phyloP scores from a whole-genome alignment of 1,140 invertebrate species.

The Parasteatoda tepidariorum region DNA sequence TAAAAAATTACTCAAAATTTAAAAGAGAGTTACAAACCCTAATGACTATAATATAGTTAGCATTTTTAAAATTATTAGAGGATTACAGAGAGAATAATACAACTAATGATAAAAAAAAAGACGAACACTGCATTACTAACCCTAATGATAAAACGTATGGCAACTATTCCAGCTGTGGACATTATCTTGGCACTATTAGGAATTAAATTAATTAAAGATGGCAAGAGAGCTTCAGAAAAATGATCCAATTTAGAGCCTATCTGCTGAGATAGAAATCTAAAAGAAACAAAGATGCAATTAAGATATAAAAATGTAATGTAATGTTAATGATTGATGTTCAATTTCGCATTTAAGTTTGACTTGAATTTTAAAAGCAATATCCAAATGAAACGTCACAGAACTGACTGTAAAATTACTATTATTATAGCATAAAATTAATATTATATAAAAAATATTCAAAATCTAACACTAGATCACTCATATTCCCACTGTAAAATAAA shows the following conservation, averaged over 20 bases:
- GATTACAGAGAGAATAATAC: background rate
- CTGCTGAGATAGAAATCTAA: constrained; percentile 82
- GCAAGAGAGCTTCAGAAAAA: constrained; percentile 84
- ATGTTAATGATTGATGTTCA: background rate
- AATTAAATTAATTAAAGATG: constrained; percentile 88
- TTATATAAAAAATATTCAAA: background rate
- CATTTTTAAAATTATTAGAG: background rate
- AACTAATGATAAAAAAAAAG: background rate
- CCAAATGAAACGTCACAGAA: background rate
- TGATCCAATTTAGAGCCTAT: constrained; percentile 85
- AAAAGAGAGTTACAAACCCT: constrained; percentile 3
- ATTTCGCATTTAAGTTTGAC: constrained; percentile 38
- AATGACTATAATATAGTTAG: too few species aligned
- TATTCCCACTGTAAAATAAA: too few species aligned
- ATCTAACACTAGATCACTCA: too few species aligned
- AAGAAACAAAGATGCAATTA: constrained; percentile 52
- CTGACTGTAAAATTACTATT: background rate
- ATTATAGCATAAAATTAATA: background rate
- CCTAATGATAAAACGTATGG: constrained; percentile 89
- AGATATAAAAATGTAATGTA: background rate
- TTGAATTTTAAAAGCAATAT: constrained; percentile 32
- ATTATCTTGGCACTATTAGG: constrained; percentile 97
- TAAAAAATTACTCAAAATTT: background rate
- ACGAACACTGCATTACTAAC: too few species aligned
- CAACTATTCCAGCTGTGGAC: constrained; percentile 87